Base-by-base conservation (phyloP, 2,888 invertebrate species). In the Eupithecia inturbata region DNA sequence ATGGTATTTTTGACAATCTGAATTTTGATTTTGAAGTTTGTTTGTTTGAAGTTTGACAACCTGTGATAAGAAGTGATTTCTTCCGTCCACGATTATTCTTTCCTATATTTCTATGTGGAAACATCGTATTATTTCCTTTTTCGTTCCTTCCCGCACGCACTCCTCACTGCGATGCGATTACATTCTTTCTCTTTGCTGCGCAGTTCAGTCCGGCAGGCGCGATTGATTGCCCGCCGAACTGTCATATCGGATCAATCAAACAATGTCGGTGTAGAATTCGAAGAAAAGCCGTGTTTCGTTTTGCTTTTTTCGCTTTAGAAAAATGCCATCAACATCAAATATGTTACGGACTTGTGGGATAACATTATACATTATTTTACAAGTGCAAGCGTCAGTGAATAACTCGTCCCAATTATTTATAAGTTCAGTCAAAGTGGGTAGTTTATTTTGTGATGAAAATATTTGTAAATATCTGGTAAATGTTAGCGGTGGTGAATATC, bases 331-430 rank as follows among this genome's bases (percentile, higher is more conserved):
- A 85, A 83, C 86, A 82, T 80, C 79, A 68, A 89, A 84, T 84
- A 82, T 90, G 82, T 83, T 92, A 83, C 94, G 94, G 95, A 94
- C 94, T 94, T 94, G 94, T 93, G 89, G 93, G 83, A 88, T 92
- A 91, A 81, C 91, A 73, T 77, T 91, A 71, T 89, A 81, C 81
- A 82, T 92, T 78, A 81, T 90, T 82, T 83, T 89, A 77, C 81
- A 87, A 80, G 89, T 90, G 85, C 79, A 82, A 77, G 86, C 85
- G 69, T 77, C 83, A 57, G 82, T 81, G 72, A 82, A 85, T 78
- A 82, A 81, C 70, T 69, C 74, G 71, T 79, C 82, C 33, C 85
- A 87, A 84, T 86, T 88, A 79, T 85, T 86, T 87, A 88, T 92
- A 88, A 84, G 85, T 77, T 88, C 89, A 74, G 79, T 91, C 74